Base-by-base conservation (phyloP, 2,888 invertebrate genomes). In the Tipula helvola region DNA sequence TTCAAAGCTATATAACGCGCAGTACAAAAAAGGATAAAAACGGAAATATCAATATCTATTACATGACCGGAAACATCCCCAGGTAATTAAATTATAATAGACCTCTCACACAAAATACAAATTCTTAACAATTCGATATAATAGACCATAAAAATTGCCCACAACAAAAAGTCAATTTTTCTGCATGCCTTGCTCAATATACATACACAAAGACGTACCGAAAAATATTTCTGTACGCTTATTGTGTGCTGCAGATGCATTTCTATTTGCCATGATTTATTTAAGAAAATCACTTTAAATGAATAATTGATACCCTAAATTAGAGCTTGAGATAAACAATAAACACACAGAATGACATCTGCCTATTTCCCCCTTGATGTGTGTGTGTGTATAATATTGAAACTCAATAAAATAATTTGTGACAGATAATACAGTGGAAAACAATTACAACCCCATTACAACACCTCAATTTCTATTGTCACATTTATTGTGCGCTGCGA, bases 281-380 rank as follows among this genome's bases (percentile, higher is more conserved):
- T 71, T 28, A 71, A 71, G 71, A 71, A 71, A 71, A 71, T 71
- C 28, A 71, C 71, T 71, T 71, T 71, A 71, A 71, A 71, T 71
- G 71, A 71, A 71, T 71, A 71, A 71, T 71, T 71, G 71, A 71
- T 71, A 71, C 71, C 71, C 71, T 71, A 71, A 71, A 71, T 71
- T 71, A 71, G 4, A 71, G 71, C 71, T 71, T 71, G 71, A 71
- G 71, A 71, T 71, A 28, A 71, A 71, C 71, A 71, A 28, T n/a
- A 71, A 71, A 52, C 52, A 52, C 16, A 28, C 28, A 86, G 12
- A 42, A 71, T 36, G 86, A 87, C 87, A 87, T 87, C 87, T 87
- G 87, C 87, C 84, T 86, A 12, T 12, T 52, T 36, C 52, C 57
- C 86, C n/a, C 52, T 28, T 28, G 16, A 71, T 28, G 12, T 16